Conservation (phyloP, 2,888 invertebrate species). For the Aplocera efformata region DNA sequence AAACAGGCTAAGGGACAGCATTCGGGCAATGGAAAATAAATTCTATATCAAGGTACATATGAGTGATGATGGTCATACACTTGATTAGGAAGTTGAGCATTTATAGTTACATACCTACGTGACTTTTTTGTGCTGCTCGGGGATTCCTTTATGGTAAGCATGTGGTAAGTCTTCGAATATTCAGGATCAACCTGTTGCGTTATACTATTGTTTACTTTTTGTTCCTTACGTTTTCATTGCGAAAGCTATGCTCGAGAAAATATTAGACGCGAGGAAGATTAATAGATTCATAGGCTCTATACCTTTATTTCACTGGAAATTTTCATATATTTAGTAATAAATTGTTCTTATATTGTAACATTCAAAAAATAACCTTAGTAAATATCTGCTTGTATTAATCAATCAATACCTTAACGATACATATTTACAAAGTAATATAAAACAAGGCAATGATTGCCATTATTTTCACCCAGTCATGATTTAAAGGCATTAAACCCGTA, state of each 20-base stretch:
- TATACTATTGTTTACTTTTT: background rate
- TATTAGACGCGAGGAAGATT: too few relatives aligned
- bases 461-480: conserved; percentile 41
- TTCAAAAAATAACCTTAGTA: too few relatives aligned
- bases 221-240: background rate
- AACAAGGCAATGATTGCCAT: conserved; percentile 25
- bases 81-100: conserved; percentile 49
- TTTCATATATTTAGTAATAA: too few relatives aligned
- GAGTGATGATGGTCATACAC: conserved; percentile 46
- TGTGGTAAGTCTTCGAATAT: conserved; percentile 31
- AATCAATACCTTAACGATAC: background rate
- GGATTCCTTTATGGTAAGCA: conserved; percentile 62
- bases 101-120: conserved; percentile 58
- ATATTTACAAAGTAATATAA: conserved; percentile 10
- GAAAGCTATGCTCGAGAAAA: too few relatives aligned
- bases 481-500: conserved; percentile 34
- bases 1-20: conserved; percentile 35
- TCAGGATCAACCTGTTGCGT: conserved; percentile 19
- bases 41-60: conserved; percentile 45
- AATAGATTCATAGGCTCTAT: too few relatives aligned
- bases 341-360: too few relatives aligned
- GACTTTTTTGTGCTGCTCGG: conserved; percentile 54
- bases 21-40: conserved; percentile 40
- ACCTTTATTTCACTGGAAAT: too few relatives aligned
- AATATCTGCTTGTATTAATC: too few relatives aligned